Base-by-base conservation (phyloP, 2,797 vertebrate species). In the Acridotheres tristis region DNA sequence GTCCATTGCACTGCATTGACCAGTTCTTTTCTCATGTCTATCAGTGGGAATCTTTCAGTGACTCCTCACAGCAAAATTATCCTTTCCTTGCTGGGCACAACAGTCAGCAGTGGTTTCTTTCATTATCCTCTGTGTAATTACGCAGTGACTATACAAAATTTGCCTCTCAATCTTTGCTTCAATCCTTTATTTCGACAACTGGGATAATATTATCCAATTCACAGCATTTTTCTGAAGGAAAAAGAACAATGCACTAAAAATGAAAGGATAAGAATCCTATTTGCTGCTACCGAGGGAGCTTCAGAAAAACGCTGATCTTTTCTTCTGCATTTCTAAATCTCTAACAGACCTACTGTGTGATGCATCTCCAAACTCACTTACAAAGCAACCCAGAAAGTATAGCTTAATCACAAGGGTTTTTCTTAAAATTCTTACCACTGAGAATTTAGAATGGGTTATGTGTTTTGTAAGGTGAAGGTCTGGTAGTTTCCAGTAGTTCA, bases 181-280 rank as follows among this genome's bases (percentile, higher is more conserved):
- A 38, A 53, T 88, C 71, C 87, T 72, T 53, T 84, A 79, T 67
- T 73, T 82, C 91, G 67, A 66, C 42, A 87, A 90, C 32, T 45
- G 38, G 21, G 23, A 93, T 62, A 94, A 75, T 50, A 84, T 77
- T 53, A 94, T 72, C 26, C 55, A 94, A 69, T 78, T 91, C 87
- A 93, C 26, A 63, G 36, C 54, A 10, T 50, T 71, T 47, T 91
- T 88, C 67, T 85, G 27, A 67, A 69, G 27, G 36, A 85, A 88
- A 66, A 61, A 72, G 76, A 94, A 91, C 38, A 96, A 72, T 75
- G 51, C 51, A 75, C 16, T 69, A 61, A 89, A 88, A 95, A 81
- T 74, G 40, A 93, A 94, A 91, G 47, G 36, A 81, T 78, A 30
- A 30, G 29, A 53, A 30, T 93, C 53, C 47, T 80, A 84, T 72